phyloP scores from a whole-genome alignment of 64 coral and sea anemone genomes.

The Montipora cactus region DNA sequence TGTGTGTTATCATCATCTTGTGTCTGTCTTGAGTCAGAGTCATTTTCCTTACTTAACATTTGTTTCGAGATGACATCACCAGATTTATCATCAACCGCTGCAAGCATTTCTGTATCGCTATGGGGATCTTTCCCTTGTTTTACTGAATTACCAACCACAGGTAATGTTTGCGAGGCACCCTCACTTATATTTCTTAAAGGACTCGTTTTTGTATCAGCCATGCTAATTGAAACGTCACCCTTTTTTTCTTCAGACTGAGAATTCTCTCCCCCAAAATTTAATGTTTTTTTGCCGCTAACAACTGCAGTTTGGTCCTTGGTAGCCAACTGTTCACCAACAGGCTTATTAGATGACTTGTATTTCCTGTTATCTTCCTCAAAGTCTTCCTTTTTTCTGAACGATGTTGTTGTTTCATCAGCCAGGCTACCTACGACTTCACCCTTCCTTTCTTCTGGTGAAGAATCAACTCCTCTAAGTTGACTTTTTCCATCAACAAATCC shows the following conservation, averaged over 20 bases:
- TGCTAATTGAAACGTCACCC: background rate
- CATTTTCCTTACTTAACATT: background rate
- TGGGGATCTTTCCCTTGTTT: background rate
- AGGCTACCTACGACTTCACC: background rate
- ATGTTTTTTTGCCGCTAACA: background rate
- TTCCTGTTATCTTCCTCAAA: too few relatives aligned
- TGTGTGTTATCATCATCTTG: constrained; percentile 20
- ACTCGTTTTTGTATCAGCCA: background rate
- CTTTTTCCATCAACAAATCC: background rate
- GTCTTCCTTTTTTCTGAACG: background rate
- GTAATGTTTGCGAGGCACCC: constrained; percentile 7
- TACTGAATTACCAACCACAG: background rate
- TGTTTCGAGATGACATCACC: background rate
- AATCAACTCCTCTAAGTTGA: background rate
- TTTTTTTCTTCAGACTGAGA: background rate
- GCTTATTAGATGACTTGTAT: too few relatives aligned
- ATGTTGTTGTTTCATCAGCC: background rate
- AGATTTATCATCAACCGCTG: background rate
- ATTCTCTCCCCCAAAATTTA: background rate
- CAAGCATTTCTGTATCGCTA: constrained; percentile 6
- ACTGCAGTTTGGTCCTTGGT: background rate
- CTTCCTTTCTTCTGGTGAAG: constrained; percentile 10
- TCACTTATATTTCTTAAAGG: background rate
- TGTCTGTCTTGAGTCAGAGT: background rate
- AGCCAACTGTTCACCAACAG: too few relatives aligned